Percentiles rank a stretch among this genome's conserved stretches.
phyloP scores from a whole-genome alignment of 2,113 vertebrate species.

The Calidris pugnax region DNA sequence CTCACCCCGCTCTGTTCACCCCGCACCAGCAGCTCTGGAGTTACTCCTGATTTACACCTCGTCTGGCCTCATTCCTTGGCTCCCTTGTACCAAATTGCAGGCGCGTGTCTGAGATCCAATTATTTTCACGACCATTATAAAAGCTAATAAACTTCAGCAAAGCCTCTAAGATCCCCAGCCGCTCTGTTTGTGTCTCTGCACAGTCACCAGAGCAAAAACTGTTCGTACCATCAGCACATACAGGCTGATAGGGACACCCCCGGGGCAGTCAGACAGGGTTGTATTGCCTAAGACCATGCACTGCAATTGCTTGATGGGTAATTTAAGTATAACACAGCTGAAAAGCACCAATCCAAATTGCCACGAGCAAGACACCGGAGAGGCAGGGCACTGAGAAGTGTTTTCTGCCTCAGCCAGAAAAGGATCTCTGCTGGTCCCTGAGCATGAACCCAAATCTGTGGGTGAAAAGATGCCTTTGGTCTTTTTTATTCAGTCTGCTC shows the following conservation, averaged over 20 bases:
- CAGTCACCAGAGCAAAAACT: neutral
- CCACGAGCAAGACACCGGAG: neutral
- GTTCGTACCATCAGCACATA: neutral
- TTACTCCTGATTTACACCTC: constrained; percentile 19
- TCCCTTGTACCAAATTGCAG: neutral
- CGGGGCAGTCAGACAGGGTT: neutral
- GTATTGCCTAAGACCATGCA: fast-evolving
- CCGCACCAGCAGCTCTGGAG: neutral
- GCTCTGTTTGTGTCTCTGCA: neutral
- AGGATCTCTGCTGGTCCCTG: neutral
- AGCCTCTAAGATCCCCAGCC: neutral
- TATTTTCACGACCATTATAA: constrained; percentile 8
- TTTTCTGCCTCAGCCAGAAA: neutral
- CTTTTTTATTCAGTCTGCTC: neutral
- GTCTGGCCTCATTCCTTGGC: constrained; percentile 14
- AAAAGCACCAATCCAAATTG: neutral
- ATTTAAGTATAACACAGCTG: neutral
- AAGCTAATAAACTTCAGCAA: constrained; percentile 45
- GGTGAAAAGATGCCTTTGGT: neutral
- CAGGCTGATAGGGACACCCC: neutral
- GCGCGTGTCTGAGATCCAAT: neutral
- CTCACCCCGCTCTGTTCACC: neutral
- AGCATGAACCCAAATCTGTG: neutral
- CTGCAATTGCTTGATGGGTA: neutral
- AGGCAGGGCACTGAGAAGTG: neutral